Base-by-base conservation (phyloP, 2,113 vertebrate species). In the Azemiops feae region DNA sequence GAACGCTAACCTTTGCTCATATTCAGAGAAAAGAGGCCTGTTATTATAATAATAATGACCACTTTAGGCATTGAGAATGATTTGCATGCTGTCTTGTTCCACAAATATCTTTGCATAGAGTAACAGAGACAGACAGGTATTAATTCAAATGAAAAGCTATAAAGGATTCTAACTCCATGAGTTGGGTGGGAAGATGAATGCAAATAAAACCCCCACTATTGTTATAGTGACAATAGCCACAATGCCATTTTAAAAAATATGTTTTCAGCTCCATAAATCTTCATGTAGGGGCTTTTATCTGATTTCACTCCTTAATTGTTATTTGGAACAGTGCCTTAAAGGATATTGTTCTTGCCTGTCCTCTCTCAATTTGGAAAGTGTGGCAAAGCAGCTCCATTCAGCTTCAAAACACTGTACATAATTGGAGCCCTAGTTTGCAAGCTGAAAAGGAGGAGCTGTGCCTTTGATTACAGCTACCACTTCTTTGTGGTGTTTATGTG, bases 361-460 rank as follows among this genome's bases (percentile, higher is more conserved):
- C 89, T 88, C 92, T 92, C 95, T 96, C 96, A 95, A 92, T 89
- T 97, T 95, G 95, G 95, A 96, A 96, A 95, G 95, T 94, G 94
- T 97, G 95, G 93, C 94, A 91, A 96, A 96, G 94, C 95, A 27
- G 85, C 91, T 96, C 95, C 94, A 96, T 96, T 97, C 94, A 95
- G 95, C 96, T 97, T 97, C 96, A 97, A 93, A 94, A 96, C 96
- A 96, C 55, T 95, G 95, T 95, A 96, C 93, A 96, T 95, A 96
- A 96, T 96, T 95, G 92, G 91, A 96, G 95, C 90, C 96, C 96
- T 92, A 95, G 92, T 95, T 95, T 11, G 93, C 95, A 94, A 95
- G 95, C 92, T 96, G 94, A 95, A 96, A 95, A 96, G 94, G 94
- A 95, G 94, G 95, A 93, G 92, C 94, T 95, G 94, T 94, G 96